Evolutionary conservation across 2,797 vertebrate species (phyloP).

Genomic region (Sebastes kiyomatsui): DNA sequence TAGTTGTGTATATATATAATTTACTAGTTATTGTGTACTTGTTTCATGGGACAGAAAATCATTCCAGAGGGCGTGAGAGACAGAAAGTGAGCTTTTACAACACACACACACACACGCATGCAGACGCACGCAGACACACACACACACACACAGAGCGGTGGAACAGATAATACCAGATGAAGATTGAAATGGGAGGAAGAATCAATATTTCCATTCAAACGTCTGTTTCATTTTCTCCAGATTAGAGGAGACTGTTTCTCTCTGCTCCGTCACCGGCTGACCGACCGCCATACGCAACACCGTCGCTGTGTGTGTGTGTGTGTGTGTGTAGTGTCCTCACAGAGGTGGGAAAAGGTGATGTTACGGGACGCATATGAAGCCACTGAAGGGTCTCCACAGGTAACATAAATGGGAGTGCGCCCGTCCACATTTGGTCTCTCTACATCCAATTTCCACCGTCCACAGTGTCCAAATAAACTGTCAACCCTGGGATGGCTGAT

Average conservation of each 20-base stretch:
- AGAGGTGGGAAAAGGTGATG: not conserved
- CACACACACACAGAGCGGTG: not conserved
- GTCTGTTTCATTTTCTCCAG: conserved; percentile 71
- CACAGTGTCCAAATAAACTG: conserved; percentile 68
- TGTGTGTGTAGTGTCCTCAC: conserved; percentile 11
- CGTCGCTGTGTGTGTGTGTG: not conserved
- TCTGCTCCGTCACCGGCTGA: conserved; percentile 22
- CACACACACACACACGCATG: not conserved
- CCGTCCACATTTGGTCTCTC: conserved; percentile 1
- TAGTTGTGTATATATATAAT: not conserved
- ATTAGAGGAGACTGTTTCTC: conserved; percentile 54
- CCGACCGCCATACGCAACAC: conserved; percentile 4
- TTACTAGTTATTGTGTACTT: conserved; percentile 18
- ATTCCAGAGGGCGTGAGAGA: conserved; percentile 27
- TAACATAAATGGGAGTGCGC: not conserved
- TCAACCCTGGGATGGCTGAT: conserved; percentile 50
- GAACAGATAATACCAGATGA: conserved; percentile 50
- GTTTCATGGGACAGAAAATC: conserved; percentile 43
- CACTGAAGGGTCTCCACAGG: not conserved
- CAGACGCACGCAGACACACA: fast-evolving
- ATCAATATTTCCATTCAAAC: conserved; percentile 77
- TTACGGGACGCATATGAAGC: not conserved
- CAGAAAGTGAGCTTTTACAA: conserved; percentile 17
- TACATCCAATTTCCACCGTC: conserved; percentile 54
- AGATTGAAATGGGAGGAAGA: conserved; percentile 68